These are phyloP conservation scores for Brachynemurus nebulosus DNA, from an alignment of 2,888 invertebrate species.

Conservation along the genomic window DNA sequence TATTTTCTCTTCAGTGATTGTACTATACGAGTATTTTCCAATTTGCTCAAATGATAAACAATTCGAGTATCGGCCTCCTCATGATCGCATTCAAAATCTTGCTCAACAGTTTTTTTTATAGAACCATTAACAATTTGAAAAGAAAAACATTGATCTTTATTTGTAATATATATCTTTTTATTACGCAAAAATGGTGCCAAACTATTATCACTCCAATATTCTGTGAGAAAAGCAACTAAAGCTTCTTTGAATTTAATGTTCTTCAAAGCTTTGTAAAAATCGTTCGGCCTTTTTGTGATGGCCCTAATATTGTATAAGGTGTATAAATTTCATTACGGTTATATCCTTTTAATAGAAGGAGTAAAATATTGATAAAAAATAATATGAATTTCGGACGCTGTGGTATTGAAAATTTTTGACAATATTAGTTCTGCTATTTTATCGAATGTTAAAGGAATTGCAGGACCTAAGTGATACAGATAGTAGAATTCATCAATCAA, in stretches of 20 bases:
- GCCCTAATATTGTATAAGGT: conserved; percentile 6
- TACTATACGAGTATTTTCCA: not conserved
- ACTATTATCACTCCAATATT: conserved; percentile 15
- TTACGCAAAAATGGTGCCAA: conserved; percentile 15
- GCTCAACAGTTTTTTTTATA: conserved; percentile 5
- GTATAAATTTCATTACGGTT: conserved; percentile 5
- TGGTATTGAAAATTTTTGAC: conserved; percentile 11
- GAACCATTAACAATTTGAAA: conserved; percentile 4
- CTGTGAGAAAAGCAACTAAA: conserved; percentile 12
- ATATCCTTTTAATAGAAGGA: conserved; percentile 10
- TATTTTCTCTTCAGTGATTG: too few species aligned
- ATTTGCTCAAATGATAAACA: conserved; percentile 14
- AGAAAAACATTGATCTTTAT: conserved; percentile 12
- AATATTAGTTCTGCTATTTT: conserved; percentile 13
- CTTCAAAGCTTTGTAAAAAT: conserved; percentile 10
- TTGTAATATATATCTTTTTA: conserved; percentile 12
- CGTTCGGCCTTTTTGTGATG: conserved; percentile 6
- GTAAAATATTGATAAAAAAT: conserved; percentile 13
- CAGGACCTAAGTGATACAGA: conserved; percentile 11
- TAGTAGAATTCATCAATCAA: conserved; percentile 14
- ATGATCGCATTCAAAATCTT: conserved; percentile 11
- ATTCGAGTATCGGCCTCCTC: conserved; percentile 16
- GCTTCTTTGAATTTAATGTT: conserved; percentile 12
- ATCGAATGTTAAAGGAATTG: conserved; percentile 9
- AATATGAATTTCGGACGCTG: conserved; percentile 14